Evolutionary conservation across 35 echinoderm and acorn worm species (phyloP), one percentile per base, ranked within the genome.

Genomic region (Chiridota heheva): DNA sequence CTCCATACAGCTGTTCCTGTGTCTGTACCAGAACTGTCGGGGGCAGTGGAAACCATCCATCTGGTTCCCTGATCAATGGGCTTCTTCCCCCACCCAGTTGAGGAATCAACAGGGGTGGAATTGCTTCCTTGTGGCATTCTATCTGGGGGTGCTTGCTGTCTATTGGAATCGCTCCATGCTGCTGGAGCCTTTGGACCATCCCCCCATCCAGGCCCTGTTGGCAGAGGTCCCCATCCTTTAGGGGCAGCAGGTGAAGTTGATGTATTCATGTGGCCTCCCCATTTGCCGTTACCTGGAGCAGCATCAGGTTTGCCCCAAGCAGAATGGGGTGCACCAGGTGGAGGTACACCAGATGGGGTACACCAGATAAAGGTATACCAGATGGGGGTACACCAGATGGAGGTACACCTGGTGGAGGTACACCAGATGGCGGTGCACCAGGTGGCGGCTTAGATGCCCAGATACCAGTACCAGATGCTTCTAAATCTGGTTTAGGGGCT

Each of bases 1-100:
- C 79, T 67, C 92, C 92, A 96, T 28, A 73, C 91, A 58, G 86
- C 73, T 22, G 82, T 90, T 8, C 86, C 87, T 59, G 72, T 69
- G 44, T 96, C 87, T 16, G 42, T 41, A 59, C 24, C 48, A 31
- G 40, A 46, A 28, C 46, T 44, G 25, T 34, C 67, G 55, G 37
- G 20, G 26, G 51, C 67, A 30, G 39, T 45, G 26, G 59, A 42
- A 15, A 70, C 82, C 28, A 90, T 70, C 89, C 89, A 91, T 28
- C 78, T 69, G 12, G 73, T 35, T 61, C 72, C 72, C 66, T 91
- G 89, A 60, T 91, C 82, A 43, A 91, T 60, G 29, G 84, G 89
- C 16, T 59, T 86, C 64, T 86, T 86, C 24, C 89, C 91, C 92
- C 92, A 96, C 16, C 48, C 73, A 33, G 70, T 87, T 37, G 26